Percentiles rank a stretch among this genome's conserved stretches.
These are phyloP conservation scores for Sylvietta virens DNA, from an alignment of 2,113 vertebrate genomes.

Conservation along the genomic window DNA sequence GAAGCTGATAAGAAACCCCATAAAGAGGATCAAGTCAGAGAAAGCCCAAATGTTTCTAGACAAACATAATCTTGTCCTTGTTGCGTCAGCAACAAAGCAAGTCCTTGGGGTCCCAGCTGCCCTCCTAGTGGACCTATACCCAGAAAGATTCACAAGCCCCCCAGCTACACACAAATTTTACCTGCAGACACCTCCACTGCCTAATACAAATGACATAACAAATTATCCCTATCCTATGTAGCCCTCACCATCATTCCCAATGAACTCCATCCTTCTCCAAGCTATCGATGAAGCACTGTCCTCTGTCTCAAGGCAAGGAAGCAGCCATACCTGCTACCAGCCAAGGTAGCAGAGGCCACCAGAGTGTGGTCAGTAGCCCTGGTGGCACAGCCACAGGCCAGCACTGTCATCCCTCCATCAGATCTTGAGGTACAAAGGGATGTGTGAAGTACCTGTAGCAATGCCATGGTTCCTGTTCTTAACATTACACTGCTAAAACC, in stretches of 20 bases:
- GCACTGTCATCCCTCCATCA: neutral
- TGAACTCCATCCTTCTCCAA: neutral
- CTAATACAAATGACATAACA: too few species aligned
- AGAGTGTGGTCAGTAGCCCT: neutral
- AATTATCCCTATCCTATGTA: neutral
- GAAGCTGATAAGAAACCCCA: neutral
- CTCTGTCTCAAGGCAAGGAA: neutral
- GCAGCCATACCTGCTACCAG: neutral
- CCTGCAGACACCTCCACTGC: accelerated
- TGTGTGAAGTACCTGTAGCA: accelerated
- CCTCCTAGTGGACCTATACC: neutral
- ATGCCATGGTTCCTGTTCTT: neutral
- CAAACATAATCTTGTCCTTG: neutral
- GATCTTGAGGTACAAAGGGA: neutral
- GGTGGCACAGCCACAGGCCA: neutral
- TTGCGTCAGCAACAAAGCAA: neutral
- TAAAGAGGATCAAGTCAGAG: neutral
- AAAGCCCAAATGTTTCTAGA: neutral
- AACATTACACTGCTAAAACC: neutral
- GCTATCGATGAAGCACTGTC: accelerated
- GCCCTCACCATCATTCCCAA: neutral
- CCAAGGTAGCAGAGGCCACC: neutral
- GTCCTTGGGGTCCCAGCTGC: neutral
- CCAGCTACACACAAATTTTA: neutral
- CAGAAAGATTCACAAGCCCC: neutral